These are phyloP conservation scores for Lasioglossum pauxillum DNA, from an alignment of 2,888 invertebrate species.

Conservation along the genomic window DNA sequence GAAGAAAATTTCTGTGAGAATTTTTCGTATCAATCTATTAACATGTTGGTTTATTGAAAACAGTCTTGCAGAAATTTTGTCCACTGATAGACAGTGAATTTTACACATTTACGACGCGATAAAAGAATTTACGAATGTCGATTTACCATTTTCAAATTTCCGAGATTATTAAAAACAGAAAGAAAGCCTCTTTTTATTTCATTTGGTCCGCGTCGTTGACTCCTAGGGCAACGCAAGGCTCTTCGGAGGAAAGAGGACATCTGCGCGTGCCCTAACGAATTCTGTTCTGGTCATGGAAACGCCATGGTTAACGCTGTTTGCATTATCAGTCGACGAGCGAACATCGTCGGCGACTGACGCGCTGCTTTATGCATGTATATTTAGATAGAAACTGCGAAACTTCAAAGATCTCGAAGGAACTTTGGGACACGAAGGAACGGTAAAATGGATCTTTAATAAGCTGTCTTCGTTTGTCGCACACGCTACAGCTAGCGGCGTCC, in stretches of 20 bases:
- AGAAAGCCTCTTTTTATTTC: neutral
- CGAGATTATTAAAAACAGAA: neutral
- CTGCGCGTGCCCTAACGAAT: neutral
- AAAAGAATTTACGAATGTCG: no score
- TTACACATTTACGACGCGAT: no score
- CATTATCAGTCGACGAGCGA: neutral
- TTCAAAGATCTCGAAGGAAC: conserved; percentile 17
- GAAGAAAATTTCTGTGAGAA: neutral
- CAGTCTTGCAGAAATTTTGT: no score
- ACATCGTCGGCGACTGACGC: neutral
- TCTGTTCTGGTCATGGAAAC: neutral
- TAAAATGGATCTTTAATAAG: conserved; percentile 35
- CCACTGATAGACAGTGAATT: no score
- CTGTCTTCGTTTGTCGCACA: conserved; percentile 11
- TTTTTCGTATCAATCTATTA: neutral
- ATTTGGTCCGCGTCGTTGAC: neutral
- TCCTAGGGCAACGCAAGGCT: neutral
- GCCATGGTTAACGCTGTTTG: neutral
- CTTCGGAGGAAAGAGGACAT: neutral
- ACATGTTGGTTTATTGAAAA: no score
- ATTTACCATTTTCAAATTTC: neutral
- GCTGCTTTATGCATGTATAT: conserved; percentile 6
- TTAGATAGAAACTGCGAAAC: neutral
- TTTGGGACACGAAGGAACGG: neutral
- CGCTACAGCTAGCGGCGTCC: neutral